These are phyloP conservation scores for Periplaneta americana DNA, from an alignment of 1,140 invertebrate species.

Conservation along the genomic window DNA sequence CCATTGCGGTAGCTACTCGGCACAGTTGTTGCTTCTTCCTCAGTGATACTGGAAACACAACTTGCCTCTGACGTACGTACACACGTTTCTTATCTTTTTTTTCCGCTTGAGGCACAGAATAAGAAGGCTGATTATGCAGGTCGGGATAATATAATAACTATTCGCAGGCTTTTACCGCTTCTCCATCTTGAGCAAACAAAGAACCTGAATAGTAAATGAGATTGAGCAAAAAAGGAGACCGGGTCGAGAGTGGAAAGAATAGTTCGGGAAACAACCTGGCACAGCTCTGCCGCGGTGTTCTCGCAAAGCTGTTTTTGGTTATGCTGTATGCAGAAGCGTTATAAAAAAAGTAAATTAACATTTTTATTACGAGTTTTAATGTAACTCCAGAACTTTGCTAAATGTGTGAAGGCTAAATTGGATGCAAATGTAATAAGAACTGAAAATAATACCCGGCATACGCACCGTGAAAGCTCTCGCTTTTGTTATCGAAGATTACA, in stretches of 20 bases:
- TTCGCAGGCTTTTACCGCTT: not conserved
- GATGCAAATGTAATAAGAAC: not conserved
- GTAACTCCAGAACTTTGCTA: not conserved
- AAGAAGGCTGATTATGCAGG: not conserved
- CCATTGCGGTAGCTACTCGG: too few relatives aligned
- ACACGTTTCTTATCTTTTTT: too few relatives aligned
- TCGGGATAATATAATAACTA: not conserved
- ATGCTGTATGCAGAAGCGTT: not conserved
- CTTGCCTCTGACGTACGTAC: too few relatives aligned
- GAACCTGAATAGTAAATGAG: not conserved
- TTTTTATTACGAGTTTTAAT: not conserved
- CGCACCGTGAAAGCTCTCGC: too few relatives aligned
- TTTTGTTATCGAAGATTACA: too few relatives aligned
- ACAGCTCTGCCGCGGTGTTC: not conserved
- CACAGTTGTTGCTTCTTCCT: too few relatives aligned
- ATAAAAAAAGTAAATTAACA: not conserved
- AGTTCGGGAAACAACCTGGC: not conserved
- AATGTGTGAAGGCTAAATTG: not conserved
- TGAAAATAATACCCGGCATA: too few relatives aligned
- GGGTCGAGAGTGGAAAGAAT: not conserved
- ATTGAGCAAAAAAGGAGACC: not conserved
- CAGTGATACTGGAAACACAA: too few relatives aligned
- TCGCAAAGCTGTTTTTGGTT: not conserved
- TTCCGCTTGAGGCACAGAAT: too few relatives aligned
- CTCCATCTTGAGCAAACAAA: not conserved